These are phyloP conservation scores for Synodontis membranacea DNA, from an alignment of 2,113 vertebrate genomes.

Conservation along the genomic window DNA sequence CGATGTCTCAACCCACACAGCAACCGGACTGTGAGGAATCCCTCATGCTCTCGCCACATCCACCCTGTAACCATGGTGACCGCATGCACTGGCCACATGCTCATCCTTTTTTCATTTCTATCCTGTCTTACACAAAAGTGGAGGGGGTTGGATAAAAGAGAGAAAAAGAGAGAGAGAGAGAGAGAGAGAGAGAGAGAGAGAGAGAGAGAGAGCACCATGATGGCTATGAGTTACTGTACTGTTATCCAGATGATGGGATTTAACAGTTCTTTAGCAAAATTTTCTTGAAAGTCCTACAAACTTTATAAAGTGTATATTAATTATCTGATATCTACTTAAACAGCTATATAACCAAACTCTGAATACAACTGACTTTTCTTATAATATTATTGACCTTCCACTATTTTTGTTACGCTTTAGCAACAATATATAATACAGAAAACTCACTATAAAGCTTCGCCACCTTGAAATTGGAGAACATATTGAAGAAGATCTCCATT, in stretches of 20 bases:
- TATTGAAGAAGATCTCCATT: too few relatives aligned
- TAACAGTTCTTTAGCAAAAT: background rate
- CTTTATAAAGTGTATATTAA: background rate
- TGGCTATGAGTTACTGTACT: background rate
- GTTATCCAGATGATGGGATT: background rate
- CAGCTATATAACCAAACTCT: background rate
- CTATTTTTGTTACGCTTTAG: background rate
- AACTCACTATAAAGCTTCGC: background rate
- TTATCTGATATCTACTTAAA: background rate
- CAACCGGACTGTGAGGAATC: conserved; percentile 37
- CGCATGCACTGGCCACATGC: conserved; percentile 40
- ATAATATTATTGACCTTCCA: background rate
- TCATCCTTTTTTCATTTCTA: conserved; percentile 50
- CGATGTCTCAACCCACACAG: conserved; percentile 44
- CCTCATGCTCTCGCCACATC: conserved; percentile 31
- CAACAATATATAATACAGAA: background rate
- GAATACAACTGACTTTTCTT: background rate
- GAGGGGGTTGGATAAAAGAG: background rate
- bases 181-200: background rate
- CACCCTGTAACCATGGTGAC: conserved; percentile 58
- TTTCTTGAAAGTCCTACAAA: background rate
- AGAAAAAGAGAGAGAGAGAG: background rate
- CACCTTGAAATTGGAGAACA: too few relatives aligned
- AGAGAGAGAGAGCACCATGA: background rate
- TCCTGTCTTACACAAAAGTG: conserved; percentile 5